Evolutionary conservation across 92 coral and sea anemone genomes (phyloP), one percentile per base, ranked within the genome.

Genomic region (Palythoa caribaeorum): DNA sequence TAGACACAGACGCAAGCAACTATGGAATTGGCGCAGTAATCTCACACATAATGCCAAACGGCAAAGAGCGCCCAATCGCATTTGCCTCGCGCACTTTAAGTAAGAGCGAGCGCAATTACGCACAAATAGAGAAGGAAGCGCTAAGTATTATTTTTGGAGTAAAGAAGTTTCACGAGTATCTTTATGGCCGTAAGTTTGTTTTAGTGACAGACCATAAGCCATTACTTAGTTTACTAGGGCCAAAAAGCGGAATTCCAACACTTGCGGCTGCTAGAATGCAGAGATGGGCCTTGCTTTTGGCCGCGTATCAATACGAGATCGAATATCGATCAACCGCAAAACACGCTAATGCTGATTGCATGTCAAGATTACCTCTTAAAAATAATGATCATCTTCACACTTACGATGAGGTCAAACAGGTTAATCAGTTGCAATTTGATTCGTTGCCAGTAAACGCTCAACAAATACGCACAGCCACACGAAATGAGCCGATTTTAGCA

Each of bases 51-150:
- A 55, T 16, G 3, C 88, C 91, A 4, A 69, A 73, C 38, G 93
- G 94, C 10, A 85, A 78, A 38, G 91, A 92, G 48, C 10, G 77
- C 16, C 90, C 90, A 52, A 92, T 90, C n/a, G 93, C 94, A 12
- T 90, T n/a, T 81, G 93, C 90, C 2, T 92, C 87, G 52, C 89
- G 85, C 65, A 91, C 93, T 4, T 38, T 87, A 37, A 76, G 1
- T 35, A 80, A 88, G 76, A 88, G 92, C 40, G 85, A 87, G 79
- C 78, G 80, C 13, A 88, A 88, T 71, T 88, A 79, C 70, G 40
- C 78, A 19, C 79, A 88, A 70, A 88, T 91, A 15, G 89, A 91
- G 28, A 88, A 88, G 62, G 90, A 86, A 90, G 91, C 86, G 1
- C 39, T 90, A 5, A 84, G 88, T 28, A 76, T 74, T 50, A 36